These are phyloP conservation scores for Spizella passerina DNA, from an alignment of 2,797 vertebrate species.

Conservation along the genomic window DNA sequence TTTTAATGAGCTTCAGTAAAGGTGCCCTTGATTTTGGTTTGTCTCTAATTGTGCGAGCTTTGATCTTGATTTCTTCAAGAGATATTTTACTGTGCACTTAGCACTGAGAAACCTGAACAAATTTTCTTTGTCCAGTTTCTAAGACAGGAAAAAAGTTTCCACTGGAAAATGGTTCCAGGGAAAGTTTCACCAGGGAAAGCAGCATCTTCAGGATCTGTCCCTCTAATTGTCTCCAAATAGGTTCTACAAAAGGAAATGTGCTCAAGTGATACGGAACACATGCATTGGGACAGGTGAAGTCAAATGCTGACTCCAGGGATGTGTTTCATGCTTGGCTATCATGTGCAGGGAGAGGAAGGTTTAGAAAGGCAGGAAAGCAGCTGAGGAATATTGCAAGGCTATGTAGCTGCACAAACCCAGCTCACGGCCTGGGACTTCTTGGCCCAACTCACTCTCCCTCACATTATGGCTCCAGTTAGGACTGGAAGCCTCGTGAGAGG, in stretches of 20 bases:
- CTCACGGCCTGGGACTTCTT: not conserved
- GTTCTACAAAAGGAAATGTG: not conserved
- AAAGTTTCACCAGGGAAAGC: not conserved
- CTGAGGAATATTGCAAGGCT: not conserved
- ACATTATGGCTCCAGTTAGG: not conserved
- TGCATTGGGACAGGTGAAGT: not conserved
- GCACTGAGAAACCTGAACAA: not conserved
- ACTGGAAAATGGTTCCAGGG: not conserved
- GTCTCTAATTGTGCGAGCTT: not conserved
- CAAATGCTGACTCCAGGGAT: not conserved
- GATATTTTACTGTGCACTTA: not conserved
- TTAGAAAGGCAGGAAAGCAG: not conserved
- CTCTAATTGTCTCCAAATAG: not conserved
- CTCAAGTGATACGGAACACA: not conserved
- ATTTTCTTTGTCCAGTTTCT: not conserved
- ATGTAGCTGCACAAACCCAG: not conserved
- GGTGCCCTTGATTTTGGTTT: constrained; percentile 52
- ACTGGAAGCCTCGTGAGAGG: not conserved
- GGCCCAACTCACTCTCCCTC: not conserved
- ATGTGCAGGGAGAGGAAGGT: not conserved
- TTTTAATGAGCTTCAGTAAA: constrained; percentile 57
- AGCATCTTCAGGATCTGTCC: not conserved
- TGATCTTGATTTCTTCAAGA: constrained; percentile 43
- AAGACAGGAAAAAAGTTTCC: not conserved
- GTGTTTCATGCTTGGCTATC: not conserved